phyloP scores from a whole-genome alignment of 92 coral and sea anemone species.

The Epizoanthus rinbou region DNA sequence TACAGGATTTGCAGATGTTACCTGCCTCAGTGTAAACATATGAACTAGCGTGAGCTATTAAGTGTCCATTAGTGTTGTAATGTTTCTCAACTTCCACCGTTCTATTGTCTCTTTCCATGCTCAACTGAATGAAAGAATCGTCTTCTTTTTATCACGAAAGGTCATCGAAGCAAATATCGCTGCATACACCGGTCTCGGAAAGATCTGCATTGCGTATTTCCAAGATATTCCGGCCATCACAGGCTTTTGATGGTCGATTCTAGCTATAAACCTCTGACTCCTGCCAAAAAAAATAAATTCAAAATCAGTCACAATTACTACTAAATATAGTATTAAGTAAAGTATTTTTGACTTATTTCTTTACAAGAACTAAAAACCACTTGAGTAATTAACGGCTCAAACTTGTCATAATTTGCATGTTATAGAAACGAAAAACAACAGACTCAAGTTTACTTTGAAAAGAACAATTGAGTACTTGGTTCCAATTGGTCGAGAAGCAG shows the following conservation, averaged over 20 bases:
- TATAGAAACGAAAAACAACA: slow-evolving; percentile 3
- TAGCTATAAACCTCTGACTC: neutral
- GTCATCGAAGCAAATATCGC: neutral
- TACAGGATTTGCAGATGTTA: neutral
- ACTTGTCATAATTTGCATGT: slow-evolving; percentile 23
- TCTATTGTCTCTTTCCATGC: slow-evolving; percentile 34
- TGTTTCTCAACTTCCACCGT: neutral
- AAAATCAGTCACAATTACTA: neutral
- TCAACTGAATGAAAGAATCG: slow-evolving; percentile 8
- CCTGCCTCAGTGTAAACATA: neutral
- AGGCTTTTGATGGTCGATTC: neutral
- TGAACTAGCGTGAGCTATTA: slow-evolving; percentile 19
- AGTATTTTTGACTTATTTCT: neutral
- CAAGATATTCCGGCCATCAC: neutral
- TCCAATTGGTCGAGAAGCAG: slow-evolving; percentile 8
- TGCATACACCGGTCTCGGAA: neutral
- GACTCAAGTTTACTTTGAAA: slow-evolving; percentile 1
- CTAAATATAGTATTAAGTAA: neutral
- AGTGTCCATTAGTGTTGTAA: slow-evolving; percentile 2
- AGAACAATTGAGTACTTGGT: slow-evolving; percentile 3
- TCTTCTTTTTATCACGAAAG: slow-evolving; percentile 21
- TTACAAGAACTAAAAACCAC: neutral
- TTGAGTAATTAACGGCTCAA: slow-evolving; percentile 9
- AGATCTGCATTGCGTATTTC: neutral
- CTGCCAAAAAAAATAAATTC: slow-evolving; percentile 10